Conservation (phyloP, 2,797 vertebrate species). For the Channa striata region DNA sequence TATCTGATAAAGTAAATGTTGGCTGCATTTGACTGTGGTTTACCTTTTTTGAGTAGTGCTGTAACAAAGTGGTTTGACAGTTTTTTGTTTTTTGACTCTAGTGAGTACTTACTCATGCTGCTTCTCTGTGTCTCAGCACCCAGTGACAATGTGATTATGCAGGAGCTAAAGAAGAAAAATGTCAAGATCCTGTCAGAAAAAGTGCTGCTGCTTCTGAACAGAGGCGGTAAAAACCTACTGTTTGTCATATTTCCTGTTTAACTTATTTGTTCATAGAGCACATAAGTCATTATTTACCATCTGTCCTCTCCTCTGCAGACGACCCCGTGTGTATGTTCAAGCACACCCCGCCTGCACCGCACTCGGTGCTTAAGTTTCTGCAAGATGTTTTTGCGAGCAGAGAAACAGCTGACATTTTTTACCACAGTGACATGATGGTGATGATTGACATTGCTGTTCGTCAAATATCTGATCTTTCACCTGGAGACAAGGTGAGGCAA, state of each 20-base stretch:
- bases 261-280: accelerated
- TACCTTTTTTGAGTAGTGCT: not conserved
- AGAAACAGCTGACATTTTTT: constrained; percentile 93
- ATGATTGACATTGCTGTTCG: constrained; percentile 98
- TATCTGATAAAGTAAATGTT: not conserved
- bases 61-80: not conserved
- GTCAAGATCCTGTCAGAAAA: constrained; percentile 96
- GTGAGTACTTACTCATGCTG: not conserved
- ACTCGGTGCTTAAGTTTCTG: constrained; percentile 96
- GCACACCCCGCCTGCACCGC: constrained; percentile 92
- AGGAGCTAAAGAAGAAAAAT: constrained; percentile 91
- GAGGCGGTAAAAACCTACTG: constrained; percentile 88
- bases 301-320: constrained; percentile 76
- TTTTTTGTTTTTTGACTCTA: not conserved
- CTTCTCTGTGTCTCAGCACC: constrained; percentile 82
- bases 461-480: constrained; percentile 96
- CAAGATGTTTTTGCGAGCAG: constrained; percentile 92
- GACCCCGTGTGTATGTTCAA: constrained; percentile 96
- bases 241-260: not conserved
- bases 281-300: not conserved
- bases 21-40: not conserved
- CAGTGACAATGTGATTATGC: constrained; percentile 93
- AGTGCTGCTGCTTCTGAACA: constrained; percentile 93
- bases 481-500: constrained; percentile 91
- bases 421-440: constrained; percentile 98